phyloP scores from a whole-genome alignment of 2,797 vertebrate genomes.

The Cuculus canorus region DNA sequence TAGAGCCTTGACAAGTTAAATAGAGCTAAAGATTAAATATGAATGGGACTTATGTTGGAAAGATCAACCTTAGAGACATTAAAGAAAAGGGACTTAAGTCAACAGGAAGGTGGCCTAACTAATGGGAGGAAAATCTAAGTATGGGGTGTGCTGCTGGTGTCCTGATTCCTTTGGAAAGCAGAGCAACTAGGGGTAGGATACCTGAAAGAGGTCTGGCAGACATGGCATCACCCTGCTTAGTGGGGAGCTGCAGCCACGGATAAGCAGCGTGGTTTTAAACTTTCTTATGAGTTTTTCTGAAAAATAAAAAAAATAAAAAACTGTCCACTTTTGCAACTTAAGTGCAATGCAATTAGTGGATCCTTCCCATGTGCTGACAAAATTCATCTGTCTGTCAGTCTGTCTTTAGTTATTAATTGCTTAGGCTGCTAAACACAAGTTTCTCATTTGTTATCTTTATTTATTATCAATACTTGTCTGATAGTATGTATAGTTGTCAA shows the following conservation, averaged over 20 bases:
- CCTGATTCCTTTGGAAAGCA: neutral
- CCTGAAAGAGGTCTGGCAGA: neutral
- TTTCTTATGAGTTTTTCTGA: neutral
- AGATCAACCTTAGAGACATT: slow-evolving; percentile 44
- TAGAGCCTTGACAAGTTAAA: slow-evolving; percentile 65
- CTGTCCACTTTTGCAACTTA: neutral
- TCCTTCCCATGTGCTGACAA: slow-evolving; percentile 10
- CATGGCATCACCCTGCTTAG: neutral
- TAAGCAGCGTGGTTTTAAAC: neutral
- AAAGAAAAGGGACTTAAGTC: slow-evolving; percentile 48
- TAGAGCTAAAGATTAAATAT: slow-evolving; percentile 63
- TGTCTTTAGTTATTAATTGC: slow-evolving; percentile 16
- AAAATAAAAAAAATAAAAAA: neutral
- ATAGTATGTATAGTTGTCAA: neutral
- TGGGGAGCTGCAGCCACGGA: neutral
- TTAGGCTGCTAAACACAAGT: neutral
- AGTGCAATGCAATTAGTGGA: neutral
- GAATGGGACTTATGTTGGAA: slow-evolving; percentile 58
- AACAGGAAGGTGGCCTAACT: slow-evolving; percentile 40
- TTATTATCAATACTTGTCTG: slow-evolving; percentile 16
- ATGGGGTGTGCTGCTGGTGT: neutral
- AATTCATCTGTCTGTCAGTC: neutral
- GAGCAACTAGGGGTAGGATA: neutral
- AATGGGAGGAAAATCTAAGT: slow-evolving; percentile 35
- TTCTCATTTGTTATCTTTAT: slow-evolving; percentile 30